Conservation (phyloP, 2,888 invertebrate species). For the Thymelicus lineola region DNA sequence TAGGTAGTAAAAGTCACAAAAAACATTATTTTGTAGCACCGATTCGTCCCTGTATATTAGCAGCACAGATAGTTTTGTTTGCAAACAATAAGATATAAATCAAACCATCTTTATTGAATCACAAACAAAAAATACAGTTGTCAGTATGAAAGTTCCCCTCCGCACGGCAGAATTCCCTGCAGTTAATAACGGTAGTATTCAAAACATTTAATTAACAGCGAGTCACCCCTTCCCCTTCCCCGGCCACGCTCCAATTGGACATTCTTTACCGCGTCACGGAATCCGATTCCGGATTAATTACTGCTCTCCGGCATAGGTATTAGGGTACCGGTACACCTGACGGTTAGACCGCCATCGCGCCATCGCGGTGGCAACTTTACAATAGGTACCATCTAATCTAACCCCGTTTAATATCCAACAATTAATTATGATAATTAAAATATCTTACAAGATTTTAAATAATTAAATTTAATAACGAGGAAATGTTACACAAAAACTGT, state of each 20-base stretch:
- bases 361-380: neutral
- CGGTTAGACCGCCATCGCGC: neutral
- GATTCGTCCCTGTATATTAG: no score
- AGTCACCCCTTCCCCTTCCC: constrained; percentile 42
- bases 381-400: no score
- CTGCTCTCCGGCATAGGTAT: constrained; percentile 2
- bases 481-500: no score
- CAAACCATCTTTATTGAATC: neutral
- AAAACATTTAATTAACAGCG: constrained; percentile 69
- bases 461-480: no score
- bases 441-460: no score
- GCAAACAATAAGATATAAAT: no score
- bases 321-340: neutral
- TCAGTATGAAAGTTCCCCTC: neutral
- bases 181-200: constrained; percentile 50
- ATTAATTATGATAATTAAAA: no score
- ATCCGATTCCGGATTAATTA: constrained; percentile 31
- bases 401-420: no score
- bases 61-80: no score
- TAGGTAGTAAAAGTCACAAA: no score
- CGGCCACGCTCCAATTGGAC: constrained; percentile 37
- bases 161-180: constrained; percentile 18
- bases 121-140: constrained; percentile 6
- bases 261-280: constrained; percentile 41
- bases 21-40: no score